phyloP scores from a whole-genome alignment of 2,888 invertebrate genomes.

The Diplazon laetatorius region DNA sequence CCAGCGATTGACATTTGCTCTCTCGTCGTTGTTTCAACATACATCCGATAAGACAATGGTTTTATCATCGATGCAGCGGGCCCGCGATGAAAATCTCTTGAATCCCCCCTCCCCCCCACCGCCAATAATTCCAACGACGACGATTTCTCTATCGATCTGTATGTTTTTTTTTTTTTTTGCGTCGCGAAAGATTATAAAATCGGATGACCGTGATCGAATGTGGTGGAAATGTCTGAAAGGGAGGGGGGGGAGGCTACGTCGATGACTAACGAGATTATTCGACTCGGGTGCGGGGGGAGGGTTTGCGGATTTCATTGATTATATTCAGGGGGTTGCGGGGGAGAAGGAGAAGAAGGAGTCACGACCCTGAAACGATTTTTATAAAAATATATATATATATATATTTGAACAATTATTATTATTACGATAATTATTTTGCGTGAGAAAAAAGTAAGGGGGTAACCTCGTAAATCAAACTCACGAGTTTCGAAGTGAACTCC shows the following conservation, averaged over 20 bases:
- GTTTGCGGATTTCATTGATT: constrained; percentile 50
- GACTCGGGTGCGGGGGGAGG: neutral
- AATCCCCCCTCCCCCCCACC: no score
- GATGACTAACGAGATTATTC: constrained; percentile 51
- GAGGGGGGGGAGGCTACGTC: neutral
- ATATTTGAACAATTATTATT: no score
- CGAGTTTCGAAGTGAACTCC: constrained; percentile 56
- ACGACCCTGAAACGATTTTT: no score
- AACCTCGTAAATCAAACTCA: constrained; percentile 58
- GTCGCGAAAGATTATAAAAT: constrained; percentile 15
- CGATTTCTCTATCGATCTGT: constrained; percentile 16
- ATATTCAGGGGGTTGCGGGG: neutral
- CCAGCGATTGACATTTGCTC: constrained; percentile 53
- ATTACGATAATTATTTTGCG: constrained; percentile 8
- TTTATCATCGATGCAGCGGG: no score
- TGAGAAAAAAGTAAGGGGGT: constrained; percentile 17
- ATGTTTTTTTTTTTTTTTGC: neutral
- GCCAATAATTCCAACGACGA: constrained; percentile 24
- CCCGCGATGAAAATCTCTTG: no score
- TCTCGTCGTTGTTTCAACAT: constrained; percentile 52
- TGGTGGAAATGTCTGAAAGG: constrained; percentile 9
- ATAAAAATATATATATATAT: no score
- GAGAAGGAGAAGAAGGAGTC: no score
- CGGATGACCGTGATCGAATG: constrained; percentile 31
- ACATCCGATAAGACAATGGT: constrained; percentile 56